Evolutionary conservation across 2,888 invertebrate genomes (phyloP), one percentile per base, ranked within the genome.

Genomic region (Zaprionus lineosus): DNA sequence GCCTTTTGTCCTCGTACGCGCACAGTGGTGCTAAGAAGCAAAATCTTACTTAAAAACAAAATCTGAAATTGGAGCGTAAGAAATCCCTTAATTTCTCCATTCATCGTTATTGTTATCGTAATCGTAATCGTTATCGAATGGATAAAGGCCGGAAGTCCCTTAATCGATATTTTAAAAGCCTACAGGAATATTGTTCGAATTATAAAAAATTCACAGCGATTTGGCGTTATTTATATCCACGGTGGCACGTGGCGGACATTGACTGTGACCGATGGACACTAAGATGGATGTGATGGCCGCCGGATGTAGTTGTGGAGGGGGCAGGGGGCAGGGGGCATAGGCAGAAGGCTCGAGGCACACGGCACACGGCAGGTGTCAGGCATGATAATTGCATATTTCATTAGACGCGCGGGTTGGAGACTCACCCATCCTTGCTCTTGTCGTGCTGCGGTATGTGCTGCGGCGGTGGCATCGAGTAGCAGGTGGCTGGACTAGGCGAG

Each of bases 391-490:
- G 75, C 68, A 78, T 76, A 77, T 71, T 77, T 72, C 44, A 62
- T 67, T 48, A 51, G 8, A 12, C 12, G 0, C 7, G 11, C 24
- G 3, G n/a, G 8, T 24, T 7, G 6, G 24, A 19, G 24, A 88
- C 90, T 89, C 67, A 90, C 90, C 90, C 89, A 74, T 90, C 90
- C 82, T 90, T 90, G 83, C 93, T 91, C 87, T 94, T 95, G 91
- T 96, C 94, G 90, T 94, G 95, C 84, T 92, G 93, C 59, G 94
- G 94, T 78, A 91, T 91, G 71, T 95, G 94, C 88, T 95, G 95
- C 26, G 96, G 96, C 56, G 95, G 95, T 59, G 96, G 96, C 96
- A 96, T 96, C 87, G 95, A 95, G 91, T 96, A 96, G 87, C 96
- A 96, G 39, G 94, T 93, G 46, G 92, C 91, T 64, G 90, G 89